Percentiles rank a stretch among this genome's conserved stretches.
These are phyloP conservation scores for Willisornis vidua DNA, from an alignment of 2,113 vertebrate species.

Conservation along the genomic window DNA sequence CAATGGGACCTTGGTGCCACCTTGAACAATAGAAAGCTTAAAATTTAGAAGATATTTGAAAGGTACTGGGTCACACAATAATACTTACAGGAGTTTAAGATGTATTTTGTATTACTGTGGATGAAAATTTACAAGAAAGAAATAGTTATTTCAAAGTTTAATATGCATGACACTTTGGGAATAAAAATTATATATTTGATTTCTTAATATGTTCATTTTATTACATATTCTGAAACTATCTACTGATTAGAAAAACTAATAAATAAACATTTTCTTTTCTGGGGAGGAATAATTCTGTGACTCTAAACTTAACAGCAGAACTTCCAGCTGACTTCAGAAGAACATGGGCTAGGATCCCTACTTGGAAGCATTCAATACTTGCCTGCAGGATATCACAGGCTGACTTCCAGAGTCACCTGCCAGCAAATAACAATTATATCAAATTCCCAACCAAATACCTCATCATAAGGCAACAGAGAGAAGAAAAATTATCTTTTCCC, in stretches of 20 bases:
- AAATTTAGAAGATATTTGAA: neutral
- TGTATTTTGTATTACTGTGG: neutral
- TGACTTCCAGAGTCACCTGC: neutral
- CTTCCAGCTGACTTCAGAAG: neutral
- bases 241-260: neutral
- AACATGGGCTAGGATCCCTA: neutral
- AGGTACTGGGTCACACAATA: neutral
- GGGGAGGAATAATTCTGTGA: neutral
- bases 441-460: neutral
- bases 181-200: neutral
- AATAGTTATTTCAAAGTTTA: neutral
- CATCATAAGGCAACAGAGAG: neutral
- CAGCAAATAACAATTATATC: neutral
- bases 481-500: neutral
- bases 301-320: neutral
- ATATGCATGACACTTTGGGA: neutral
- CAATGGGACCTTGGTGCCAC: neutral
- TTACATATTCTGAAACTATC: neutral
- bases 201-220: neutral
- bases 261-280: neutral
- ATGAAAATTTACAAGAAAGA: neutral
- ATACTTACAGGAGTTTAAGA: neutral
- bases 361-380: neutral
- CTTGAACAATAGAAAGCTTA: neutral
- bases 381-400: neutral